These are phyloP conservation scores for Anodontia alba DNA, from an alignment of 2,888 invertebrate species.

Conservation along the genomic window DNA sequence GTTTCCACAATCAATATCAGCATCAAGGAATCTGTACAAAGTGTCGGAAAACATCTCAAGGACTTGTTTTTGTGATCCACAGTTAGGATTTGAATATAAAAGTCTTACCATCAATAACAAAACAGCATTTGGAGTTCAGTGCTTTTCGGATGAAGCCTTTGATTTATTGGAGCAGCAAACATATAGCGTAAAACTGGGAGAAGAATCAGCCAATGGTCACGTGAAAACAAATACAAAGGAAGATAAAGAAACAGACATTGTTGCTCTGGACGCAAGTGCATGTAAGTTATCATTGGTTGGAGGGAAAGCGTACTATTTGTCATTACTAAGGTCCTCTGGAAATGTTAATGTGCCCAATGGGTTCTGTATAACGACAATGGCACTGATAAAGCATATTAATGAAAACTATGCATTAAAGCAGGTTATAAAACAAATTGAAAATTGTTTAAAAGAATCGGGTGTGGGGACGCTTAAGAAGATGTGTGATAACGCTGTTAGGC, in stretches of 20 bases:
- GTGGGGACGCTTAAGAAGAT: background rate
- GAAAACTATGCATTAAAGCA: background rate
- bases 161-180: too few relatives aligned
- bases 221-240: background rate
- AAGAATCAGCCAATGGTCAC: too few relatives aligned
- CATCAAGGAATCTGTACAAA: too few relatives aligned
- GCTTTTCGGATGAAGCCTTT: too few relatives aligned
- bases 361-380: background rate
- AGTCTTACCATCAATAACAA: too few relatives aligned
- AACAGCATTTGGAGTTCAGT: too few relatives aligned
- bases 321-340: background rate
- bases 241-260: background rate
- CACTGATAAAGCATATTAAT: background rate
- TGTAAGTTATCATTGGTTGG: background rate
- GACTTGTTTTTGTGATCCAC: too few relatives aligned
- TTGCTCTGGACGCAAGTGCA: background rate
- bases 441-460: background rate
- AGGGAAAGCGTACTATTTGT: background rate
- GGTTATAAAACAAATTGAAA: background rate
- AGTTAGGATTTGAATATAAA: too few relatives aligned
- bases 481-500: background rate
- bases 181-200: too few relatives aligned
- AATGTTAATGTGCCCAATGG: background rate
- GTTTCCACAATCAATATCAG: too few relatives aligned
- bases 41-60: too few relatives aligned